Evolutionary conservation across 2,888 invertebrate genomes (phyloP), one percentile per base, ranked within the genome.

Genomic region (Spodoptera picta): DNA sequence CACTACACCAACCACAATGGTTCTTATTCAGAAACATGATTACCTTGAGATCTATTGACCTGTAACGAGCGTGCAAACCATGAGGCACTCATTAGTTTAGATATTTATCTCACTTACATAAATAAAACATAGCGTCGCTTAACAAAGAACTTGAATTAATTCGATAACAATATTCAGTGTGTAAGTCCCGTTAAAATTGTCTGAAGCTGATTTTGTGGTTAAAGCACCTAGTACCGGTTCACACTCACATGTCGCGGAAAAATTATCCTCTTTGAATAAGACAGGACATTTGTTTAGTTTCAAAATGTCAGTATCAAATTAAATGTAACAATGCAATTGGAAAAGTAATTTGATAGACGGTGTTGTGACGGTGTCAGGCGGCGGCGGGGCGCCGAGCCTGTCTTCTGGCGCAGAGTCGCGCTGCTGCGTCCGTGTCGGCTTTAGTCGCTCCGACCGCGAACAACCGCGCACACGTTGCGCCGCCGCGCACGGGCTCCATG

Each of bases 291-390:
- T 87, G 84, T 88, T 88, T 86, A 76, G 83, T 88, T 19, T 19
- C 19, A 19, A 19, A 19, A 1, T 19, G 85, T 86, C 85, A 82
- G 65, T 71, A 77, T 83, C 85, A 82, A 84, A 78, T 83, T 85
- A 83, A 85, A 78, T 81, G 69, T 71, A 80, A 86, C 85, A 89
- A 86, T 88, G 83, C 84, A 83, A 83, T 90, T 88, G 85, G 88
- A 90, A 92, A 92, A 90, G 87, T 90, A 88, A 92, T 90, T 88
- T 87, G 91, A 89, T 92, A 91, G 86, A 79, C 79, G 80, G 63
- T 82, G 85, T 83, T 84, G 82, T 82, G 82, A 79, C 79, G 79
- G 76, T 83, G 83, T 82, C 81, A 83, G 65, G 78, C 81, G 82
- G 85, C 86, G 89, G 89, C 85, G 86, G 83, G 81, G 80, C 77